phyloP scores from a whole-genome alignment of 2,113 vertebrate species.

The Gallinago undulata region DNA sequence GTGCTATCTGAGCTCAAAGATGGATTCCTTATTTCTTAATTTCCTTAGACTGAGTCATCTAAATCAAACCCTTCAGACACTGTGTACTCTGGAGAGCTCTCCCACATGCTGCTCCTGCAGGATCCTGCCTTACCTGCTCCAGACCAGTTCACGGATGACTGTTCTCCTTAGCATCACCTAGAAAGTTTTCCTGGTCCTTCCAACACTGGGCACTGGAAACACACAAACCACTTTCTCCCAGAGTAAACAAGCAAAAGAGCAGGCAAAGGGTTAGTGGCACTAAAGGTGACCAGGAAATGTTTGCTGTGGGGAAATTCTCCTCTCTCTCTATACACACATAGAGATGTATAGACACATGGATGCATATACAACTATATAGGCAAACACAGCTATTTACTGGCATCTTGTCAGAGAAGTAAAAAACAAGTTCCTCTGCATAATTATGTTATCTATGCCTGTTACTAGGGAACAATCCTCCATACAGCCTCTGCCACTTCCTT shows the following conservation, averaged over 20 bases:
- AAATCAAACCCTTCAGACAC: neutral
- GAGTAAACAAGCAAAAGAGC: neutral
- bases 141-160: neutral
- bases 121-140: neutral
- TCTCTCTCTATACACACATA: neutral
- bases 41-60: neutral
- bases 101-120: neutral
- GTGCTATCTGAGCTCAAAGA: neutral
- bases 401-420: neutral
- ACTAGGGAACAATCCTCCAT: neutral
- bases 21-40: neutral
- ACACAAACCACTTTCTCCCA: neutral
- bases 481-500: neutral
- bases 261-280: neutral
- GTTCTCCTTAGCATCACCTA: neutral
- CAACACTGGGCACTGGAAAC: neutral
- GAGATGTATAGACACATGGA: neutral
- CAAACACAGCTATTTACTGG: neutral
- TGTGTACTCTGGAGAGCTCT: neutral
- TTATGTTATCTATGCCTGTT: neutral
- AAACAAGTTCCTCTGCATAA: neutral
- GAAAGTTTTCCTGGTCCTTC: neutral
- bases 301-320: neutral
- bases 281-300: neutral
- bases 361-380: neutral